Conservation (phyloP, 2,888 invertebrate species). For the Tetranychus piercei region DNA sequence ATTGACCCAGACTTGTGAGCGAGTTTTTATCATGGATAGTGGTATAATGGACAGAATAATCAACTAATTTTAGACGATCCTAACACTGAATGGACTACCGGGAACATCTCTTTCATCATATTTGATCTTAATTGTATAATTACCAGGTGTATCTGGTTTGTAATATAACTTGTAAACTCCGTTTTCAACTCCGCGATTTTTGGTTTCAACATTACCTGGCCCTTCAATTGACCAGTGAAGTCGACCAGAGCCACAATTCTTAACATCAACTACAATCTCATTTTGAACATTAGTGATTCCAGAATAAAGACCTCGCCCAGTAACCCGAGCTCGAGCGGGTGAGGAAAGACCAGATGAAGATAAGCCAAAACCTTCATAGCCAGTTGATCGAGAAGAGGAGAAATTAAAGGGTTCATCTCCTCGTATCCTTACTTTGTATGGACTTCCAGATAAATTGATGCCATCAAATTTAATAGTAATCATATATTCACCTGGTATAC, state of each 20-base stretch:
- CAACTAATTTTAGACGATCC: constrained; percentile 11
- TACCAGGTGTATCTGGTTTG: constrained; percentile 11
- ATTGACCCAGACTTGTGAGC: no score
- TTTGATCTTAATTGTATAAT: constrained; percentile 11
- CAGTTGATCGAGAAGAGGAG: not conserved
- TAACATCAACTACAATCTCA: constrained; percentile 12
- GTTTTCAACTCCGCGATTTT: constrained; percentile 5
- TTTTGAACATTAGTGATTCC: constrained; percentile 14
- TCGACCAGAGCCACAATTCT: constrained; percentile 6
- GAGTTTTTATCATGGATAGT: no score
- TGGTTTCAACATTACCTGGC: constrained; percentile 11
- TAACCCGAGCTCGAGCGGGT: constrained; percentile 6
- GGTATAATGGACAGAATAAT: not conserved
- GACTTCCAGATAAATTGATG: constrained; percentile 8
- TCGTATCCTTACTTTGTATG: constrained; percentile 11
- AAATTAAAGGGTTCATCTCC: not conserved
- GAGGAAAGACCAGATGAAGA: not conserved
- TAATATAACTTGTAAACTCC: constrained; percentile 14
- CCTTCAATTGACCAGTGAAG: constrained; percentile 16
- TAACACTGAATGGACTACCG: constrained; percentile 10
- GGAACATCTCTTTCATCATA: constrained; percentile 9
- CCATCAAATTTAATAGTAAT: constrained; percentile 13
- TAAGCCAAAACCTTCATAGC: not conserved
- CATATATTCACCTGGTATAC: constrained; percentile 11
- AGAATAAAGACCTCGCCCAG: constrained; percentile 13